Percentiles rank a stretch among this genome's conserved stretches.
These are phyloP conservation scores for Pipra filicauda DNA, from an alignment of 2,113 vertebrate species.

Conservation along the genomic window DNA sequence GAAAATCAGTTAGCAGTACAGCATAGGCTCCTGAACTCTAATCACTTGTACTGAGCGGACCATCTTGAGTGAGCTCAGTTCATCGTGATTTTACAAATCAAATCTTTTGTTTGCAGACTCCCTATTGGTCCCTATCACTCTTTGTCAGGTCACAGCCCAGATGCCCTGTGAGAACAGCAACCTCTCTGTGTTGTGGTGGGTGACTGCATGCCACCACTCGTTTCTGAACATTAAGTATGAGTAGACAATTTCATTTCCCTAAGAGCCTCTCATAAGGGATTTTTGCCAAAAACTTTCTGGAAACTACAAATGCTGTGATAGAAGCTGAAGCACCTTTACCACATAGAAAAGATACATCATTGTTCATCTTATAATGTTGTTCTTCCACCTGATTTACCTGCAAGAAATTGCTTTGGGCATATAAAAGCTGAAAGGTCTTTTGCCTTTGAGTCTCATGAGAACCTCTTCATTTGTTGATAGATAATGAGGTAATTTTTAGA, in stretches of 20 bases:
- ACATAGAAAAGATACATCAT: background rate
- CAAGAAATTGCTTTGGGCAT: background rate
- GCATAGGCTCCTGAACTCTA: background rate
- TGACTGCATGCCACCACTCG: background rate
- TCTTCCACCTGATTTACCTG: background rate
- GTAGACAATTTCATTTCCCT: background rate
- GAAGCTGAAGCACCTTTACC: background rate
- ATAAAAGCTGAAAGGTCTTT: background rate
- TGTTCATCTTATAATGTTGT: background rate
- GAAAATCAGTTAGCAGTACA: background rate
- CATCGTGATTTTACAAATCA: background rate
- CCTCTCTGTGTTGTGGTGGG: background rate
- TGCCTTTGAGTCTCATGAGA: background rate
- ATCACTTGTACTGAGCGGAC: background rate
- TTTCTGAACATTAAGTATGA: background rate
- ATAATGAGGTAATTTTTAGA: background rate
- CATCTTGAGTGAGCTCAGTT: background rate
- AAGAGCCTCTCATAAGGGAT: background rate
- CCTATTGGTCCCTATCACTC: accelerated
- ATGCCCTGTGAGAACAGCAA: background rate
- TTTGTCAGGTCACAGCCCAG: background rate
- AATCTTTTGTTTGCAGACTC: background rate
- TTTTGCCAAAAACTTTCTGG: background rate
- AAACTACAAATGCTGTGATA: background rate
- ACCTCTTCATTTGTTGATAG: background rate